Evolutionary conservation across 2,888 invertebrate species (phyloP).

Genomic region (Microctonus brassicae): DNA sequence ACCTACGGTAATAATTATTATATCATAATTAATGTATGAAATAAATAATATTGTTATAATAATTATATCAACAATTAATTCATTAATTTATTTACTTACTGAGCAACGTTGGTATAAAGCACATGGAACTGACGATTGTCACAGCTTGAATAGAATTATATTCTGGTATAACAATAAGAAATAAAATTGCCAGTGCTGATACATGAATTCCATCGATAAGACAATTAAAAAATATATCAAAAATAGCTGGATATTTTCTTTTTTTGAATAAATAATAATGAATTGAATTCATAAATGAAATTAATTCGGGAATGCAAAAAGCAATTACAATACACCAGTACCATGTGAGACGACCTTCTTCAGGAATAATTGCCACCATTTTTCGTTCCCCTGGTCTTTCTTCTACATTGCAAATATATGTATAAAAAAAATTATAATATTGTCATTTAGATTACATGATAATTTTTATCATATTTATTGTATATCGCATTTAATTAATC

Average conservation of each 20-base stretch:
- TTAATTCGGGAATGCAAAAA: conserved; percentile 82
- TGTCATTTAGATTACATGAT: background rate
- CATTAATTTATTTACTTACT: conserved; percentile 70
- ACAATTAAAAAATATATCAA: conserved; percentile 75
- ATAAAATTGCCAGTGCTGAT: conserved; percentile 81
- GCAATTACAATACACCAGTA: conserved; percentile 84
- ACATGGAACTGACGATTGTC: conserved; percentile 87
- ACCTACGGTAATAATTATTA: no score
- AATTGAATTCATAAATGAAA: conserved; percentile 79
- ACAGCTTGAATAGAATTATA: conserved; percentile 86
- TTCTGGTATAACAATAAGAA: conserved; percentile 83
- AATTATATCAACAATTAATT: background rate
- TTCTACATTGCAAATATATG: no score
- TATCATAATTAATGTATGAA: background rate
- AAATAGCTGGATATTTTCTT: conserved; percentile 71
- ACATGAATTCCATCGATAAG: conserved; percentile 85
- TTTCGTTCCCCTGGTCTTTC: conserved; percentile 72
- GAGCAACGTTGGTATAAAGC: conserved; percentile 83
- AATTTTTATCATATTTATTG: background rate
- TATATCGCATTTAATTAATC: conserved; percentile 19
- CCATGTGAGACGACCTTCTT: conserved; percentile 81
- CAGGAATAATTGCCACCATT: conserved; percentile 75
- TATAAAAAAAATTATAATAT: no score
- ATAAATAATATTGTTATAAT: background rate
- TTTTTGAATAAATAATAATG: conserved; percentile 83